These are phyloP conservation scores for Ianthella basta DNA, from an alignment of 37 sponge, comb jelly and placozoan genomes.

Conservation along the genomic window DNA sequence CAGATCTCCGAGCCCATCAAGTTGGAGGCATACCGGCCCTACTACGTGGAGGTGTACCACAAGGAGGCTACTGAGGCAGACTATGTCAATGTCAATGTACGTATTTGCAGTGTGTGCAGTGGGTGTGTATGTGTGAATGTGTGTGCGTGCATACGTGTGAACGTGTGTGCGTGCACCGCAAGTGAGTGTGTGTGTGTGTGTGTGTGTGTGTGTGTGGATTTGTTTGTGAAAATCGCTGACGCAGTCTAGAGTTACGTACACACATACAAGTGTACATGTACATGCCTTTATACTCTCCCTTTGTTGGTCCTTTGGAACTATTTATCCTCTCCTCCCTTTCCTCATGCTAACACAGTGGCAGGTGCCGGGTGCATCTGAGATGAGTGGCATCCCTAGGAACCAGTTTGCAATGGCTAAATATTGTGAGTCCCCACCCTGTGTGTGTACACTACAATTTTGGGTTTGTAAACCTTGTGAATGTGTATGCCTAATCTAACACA, in stretches of 20 bases:
- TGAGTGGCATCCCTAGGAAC: conserved; percentile 9
- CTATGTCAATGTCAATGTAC: conserved; percentile 34
- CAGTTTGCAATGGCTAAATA: conserved; percentile 33
- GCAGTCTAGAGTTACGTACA: too few species aligned
- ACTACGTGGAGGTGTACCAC: conserved; percentile 41
- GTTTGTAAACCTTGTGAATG: not conserved
- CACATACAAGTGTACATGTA: too few species aligned
- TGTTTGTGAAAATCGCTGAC: too few species aligned
- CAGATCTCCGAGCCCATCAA: not conserved
- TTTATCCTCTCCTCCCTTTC: too few species aligned
- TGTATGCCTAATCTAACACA: not conserved
- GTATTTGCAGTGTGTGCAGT: too few species aligned
- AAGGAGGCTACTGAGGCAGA: conserved; percentile 35
- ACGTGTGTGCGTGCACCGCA: too few species aligned
- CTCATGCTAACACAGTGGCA: too few species aligned
- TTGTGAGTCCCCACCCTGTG: not conserved
- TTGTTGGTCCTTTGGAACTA: too few species aligned
- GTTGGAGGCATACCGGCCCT: conserved; percentile 25
- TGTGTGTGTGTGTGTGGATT: too few species aligned
- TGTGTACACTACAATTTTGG: too few species aligned
- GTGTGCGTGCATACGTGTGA: not conserved
- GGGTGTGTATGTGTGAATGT: not conserved
- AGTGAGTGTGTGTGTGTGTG: too few species aligned
- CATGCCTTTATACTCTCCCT: too few species aligned
- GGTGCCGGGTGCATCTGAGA: not conserved